These are phyloP conservation scores for Amiota mariae DNA, from an alignment of 2,888 invertebrate species.

Conservation along the genomic window DNA sequence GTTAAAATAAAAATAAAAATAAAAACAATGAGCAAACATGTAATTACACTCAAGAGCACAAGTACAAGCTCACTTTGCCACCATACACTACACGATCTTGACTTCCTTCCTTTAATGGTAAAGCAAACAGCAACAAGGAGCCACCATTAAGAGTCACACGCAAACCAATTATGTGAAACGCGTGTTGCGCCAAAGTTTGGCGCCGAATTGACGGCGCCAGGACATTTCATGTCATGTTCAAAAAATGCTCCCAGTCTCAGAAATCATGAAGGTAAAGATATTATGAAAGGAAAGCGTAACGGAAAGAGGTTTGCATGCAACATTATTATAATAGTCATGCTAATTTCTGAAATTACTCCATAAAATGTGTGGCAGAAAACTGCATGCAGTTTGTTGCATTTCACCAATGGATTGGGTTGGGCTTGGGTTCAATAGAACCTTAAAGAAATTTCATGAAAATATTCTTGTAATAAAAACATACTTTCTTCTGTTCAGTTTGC, in stretches of 20 bases:
- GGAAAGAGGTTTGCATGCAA: too few species aligned
- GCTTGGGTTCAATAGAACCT: too few species aligned
- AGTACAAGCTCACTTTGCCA: not conserved
- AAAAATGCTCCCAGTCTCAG: not conserved
- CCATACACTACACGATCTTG: not conserved
- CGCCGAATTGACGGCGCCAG: constrained; percentile 61
- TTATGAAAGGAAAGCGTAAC: too few species aligned
- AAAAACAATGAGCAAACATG: not conserved
- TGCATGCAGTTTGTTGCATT: too few species aligned
- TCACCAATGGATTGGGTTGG: too few species aligned
- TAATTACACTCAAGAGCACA: constrained; percentile 2
- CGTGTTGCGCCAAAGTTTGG: constrained; percentile 58
- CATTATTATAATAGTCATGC: too few species aligned
- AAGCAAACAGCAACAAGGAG: not conserved
- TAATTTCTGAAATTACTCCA: too few species aligned
- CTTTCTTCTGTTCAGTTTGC: too few species aligned
- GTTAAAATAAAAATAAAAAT: not conserved
- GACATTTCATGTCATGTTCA: constrained; percentile 1
- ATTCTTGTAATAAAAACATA: too few species aligned
- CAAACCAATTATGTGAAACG: constrained; percentile 21
- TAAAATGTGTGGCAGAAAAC: too few species aligned
- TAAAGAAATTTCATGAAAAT: too few species aligned
- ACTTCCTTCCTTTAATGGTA: not conserved
- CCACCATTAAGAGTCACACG: not conserved
- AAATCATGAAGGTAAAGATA: too few species aligned